Conservation (phyloP, 2,113 vertebrate species). For the Gymnarchus niloticus region DNA sequence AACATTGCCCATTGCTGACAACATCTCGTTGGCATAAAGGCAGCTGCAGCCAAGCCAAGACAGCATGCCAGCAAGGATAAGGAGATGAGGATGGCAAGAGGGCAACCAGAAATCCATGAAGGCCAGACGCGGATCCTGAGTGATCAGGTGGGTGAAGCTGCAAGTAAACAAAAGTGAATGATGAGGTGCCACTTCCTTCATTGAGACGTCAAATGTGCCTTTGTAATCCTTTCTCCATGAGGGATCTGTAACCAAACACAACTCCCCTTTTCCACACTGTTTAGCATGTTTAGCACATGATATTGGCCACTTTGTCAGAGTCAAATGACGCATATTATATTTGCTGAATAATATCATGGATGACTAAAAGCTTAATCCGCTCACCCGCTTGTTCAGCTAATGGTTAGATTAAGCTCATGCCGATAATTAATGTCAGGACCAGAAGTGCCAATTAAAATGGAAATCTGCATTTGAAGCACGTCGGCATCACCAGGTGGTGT, state of each 20-base stretch:
- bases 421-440: conserved; percentile 39
- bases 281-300: conserved; percentile 49
- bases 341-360: conserved; percentile 53
- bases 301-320: conserved; percentile 59
- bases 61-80: too few relatives aligned
- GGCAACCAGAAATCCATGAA: background rate
- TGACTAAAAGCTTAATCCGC: conserved; percentile 44
- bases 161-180: background rate
- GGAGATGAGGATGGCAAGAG: background rate
- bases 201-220: conserved; percentile 34
- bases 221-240: conserved; percentile 56
- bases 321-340: conserved; percentile 53
- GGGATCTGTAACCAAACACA: conserved; percentile 53
- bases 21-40: background rate
- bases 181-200: background rate
- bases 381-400: conserved; percentile 50
- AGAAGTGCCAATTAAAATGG: conserved; percentile 30
- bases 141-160: background rate
- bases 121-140: background rate
- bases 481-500: background rate
- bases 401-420: conserved; percentile 29
- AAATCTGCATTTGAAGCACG: conserved; percentile 24
- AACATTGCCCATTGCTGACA: background rate
- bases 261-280: conserved; percentile 46
- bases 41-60: background rate